Conservation (phyloP, 2,113 vertebrate species). For the Maylandia zebra region DNA sequence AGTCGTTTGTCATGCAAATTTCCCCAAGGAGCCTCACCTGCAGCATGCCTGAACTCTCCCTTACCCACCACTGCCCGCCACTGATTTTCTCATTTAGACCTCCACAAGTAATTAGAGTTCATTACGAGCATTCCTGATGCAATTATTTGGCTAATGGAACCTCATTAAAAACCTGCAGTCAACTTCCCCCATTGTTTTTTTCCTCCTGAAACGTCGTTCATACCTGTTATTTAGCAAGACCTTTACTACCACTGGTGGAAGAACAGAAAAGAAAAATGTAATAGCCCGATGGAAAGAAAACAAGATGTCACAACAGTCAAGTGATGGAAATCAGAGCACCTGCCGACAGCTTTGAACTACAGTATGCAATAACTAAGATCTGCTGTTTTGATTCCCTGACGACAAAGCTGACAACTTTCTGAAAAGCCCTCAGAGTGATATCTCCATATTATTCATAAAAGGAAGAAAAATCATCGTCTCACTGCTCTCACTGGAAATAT, state of each 20-base stretch:
- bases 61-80: conserved; percentile 19
- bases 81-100: conserved; percentile 63
- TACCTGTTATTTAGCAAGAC: conserved; percentile 27
- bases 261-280: background rate
- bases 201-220: background rate
- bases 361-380: background rate
- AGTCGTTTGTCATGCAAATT: conserved; percentile 42
- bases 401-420: background rate
- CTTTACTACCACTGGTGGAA: background rate
- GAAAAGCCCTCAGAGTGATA: background rate
- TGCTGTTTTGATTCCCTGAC: background rate
- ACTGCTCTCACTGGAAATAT: background rate
- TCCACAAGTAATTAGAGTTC: conserved; percentile 63
- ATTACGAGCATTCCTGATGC: conserved; percentile 61
- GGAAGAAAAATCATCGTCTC: background rate
- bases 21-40: conserved; percentile 54
- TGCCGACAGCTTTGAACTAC: background rate
- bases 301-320: background rate
- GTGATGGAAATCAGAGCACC: background rate
- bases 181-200: conserved; percentile 42
- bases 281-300: background rate
- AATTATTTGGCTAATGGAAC: conserved; percentile 63
- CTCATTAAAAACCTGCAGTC: conserved; percentile 56
- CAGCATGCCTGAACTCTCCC: conserved; percentile 24
- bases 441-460: background rate